These are phyloP conservation scores for Gymnoscopelus braueri DNA, from an alignment of 2,797 vertebrate species.

Conservation along the genomic window DNA sequence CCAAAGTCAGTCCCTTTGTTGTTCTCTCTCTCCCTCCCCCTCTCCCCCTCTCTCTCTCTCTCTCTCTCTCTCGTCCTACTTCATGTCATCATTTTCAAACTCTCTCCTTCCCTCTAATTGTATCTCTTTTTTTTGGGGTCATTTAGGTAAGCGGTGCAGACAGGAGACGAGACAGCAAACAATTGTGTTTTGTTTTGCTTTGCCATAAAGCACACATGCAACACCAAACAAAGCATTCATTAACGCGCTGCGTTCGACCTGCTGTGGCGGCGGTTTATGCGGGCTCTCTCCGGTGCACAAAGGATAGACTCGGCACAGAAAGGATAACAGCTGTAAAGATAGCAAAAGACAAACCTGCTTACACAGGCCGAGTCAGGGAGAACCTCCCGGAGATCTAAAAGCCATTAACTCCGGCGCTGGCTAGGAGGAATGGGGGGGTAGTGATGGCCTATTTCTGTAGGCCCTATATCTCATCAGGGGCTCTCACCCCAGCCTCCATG, in stretches of 20 bases:
- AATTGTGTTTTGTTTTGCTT: constrained; percentile 30
- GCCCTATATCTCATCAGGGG: constrained; percentile 74
- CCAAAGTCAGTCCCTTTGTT: constrained; percentile 47
- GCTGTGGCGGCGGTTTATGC: constrained; percentile 29
- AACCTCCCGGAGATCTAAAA: constrained; percentile 69
- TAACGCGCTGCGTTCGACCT: not conserved
- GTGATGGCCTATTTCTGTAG: constrained; percentile 80
- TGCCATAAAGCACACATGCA: not conserved
- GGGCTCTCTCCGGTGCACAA: constrained; percentile 27
- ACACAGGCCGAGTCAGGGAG: constrained; percentile 47
- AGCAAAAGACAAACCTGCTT: constrained; percentile 64
- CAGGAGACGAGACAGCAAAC: constrained; percentile 6
- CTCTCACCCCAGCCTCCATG: constrained; percentile 66
- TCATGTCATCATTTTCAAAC: constrained; percentile 8
- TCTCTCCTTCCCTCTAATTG: constrained; percentile 17
- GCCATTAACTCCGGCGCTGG: constrained; percentile 68
- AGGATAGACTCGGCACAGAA: constrained; percentile 51
- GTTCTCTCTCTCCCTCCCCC: constrained; percentile 14
- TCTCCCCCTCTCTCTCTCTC: constrained; percentile 14
- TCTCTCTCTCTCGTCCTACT: not conserved
- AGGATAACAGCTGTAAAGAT: constrained; percentile 56
- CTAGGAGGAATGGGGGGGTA: constrained; percentile 61
- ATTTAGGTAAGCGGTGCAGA: constrained; percentile 22
- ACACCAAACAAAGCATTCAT: not conserved
- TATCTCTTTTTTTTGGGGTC: constrained; percentile 15